Conservation (phyloP, 2,888 invertebrate species). For the Idaea dimidiata region DNA sequence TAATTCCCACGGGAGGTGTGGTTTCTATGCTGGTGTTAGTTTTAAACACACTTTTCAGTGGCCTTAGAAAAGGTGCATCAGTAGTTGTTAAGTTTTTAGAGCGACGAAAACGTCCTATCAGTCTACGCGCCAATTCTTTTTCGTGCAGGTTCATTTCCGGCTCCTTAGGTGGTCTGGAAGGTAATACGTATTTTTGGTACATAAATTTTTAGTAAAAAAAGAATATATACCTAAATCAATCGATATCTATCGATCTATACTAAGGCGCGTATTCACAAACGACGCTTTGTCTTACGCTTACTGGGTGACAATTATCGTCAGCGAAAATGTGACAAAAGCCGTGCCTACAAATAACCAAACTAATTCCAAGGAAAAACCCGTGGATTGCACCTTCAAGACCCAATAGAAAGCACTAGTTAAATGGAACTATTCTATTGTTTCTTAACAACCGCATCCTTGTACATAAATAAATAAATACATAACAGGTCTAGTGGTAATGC, state of each 20-base stretch:
- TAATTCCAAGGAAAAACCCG: too few species aligned
- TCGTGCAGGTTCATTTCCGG: constrained; percentile 59
- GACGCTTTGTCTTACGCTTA: too few species aligned
- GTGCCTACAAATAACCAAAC: too few species aligned
- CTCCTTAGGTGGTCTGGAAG: constrained; percentile 52
- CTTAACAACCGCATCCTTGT: too few species aligned
- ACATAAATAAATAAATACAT: too few species aligned
- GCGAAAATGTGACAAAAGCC: not conserved
- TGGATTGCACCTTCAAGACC: too few species aligned
- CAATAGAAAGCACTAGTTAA: not conserved
- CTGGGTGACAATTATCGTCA: not conserved
- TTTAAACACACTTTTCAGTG: constrained; percentile 32
- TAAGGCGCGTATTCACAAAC: too few species aligned
- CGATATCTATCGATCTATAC: too few species aligned
- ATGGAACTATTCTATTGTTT: not conserved
- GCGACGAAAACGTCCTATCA: constrained; percentile 64
- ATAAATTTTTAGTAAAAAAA: too few species aligned
- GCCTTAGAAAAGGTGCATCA: constrained; percentile 47
- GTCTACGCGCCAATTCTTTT: constrained; percentile 55
- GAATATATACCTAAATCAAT: too few species aligned
- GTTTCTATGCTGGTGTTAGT: constrained; percentile 34
- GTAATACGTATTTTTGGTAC: not conserved
- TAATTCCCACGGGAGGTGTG: not conserved
- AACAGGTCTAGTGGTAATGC: too few species aligned
- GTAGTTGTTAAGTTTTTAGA: constrained; percentile 50